Evolutionary conservation across 2,888 invertebrate species (phyloP), one percentile per base, ranked within the genome.

Genomic region (Leuctra nigra): DNA sequence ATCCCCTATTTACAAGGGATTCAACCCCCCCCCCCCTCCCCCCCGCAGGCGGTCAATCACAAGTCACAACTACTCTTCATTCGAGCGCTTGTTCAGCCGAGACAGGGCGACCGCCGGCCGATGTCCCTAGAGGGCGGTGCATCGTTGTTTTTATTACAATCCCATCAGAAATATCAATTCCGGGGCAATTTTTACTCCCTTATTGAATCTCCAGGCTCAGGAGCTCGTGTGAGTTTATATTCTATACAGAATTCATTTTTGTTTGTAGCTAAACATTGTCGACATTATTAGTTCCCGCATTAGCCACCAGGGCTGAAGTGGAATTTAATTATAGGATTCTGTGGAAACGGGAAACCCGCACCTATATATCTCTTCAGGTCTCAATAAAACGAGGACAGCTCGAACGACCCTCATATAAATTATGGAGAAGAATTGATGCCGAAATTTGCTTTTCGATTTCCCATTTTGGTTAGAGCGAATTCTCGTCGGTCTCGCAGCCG

Each of bases 11-110:
- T 35, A 18, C 33, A 33, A 35, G 35, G 50, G 9, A 35, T 44
- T 20, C 11, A n/a, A 23, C 23, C 44, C 44, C 18, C 29, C 33
- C 20, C 41, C 20, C 18, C 33, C 20, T 41, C 2, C 39, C 54
- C 39, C 54, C 54, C 54, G 13, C 39, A 11, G 24, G 54, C 54
- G 54, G 54, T 54, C 54, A 54, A 54, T 54, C 54, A 54, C 39
- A 38, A 54, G 54, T 54, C 54, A 54, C 54, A 24, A 39, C 54
- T 38, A 39, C 41, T 50, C 50, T 50, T 50, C 50, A 50, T 50
- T 50, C 35, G 50, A n/a, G 50, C 50, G 35, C 35, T 35, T 35
- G 33, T 50, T 35, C 50, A 50, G n/a, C n/a, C n/a, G n/a, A n/a
- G n/a, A n/a, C n/a, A n/a, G n/a, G n/a, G n/a, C n/a, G n/a, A n/a